Evolutionary conservation across 2,797 vertebrate species (phyloP).

Genomic region (Crocodylus rhombifer): DNA sequence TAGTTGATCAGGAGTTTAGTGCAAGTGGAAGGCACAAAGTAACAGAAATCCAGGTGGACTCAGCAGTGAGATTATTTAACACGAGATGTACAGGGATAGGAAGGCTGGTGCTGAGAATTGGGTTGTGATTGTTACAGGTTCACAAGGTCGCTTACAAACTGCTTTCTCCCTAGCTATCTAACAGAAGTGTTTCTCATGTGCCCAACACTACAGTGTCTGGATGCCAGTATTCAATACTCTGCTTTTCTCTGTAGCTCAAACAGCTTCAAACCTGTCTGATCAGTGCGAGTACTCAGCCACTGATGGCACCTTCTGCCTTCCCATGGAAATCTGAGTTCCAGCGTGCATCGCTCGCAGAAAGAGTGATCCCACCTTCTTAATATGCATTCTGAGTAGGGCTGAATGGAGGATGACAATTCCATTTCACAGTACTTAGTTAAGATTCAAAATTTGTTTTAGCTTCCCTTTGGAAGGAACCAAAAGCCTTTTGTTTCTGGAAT

Average conservation of each 20-base stretch:
- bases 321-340: background rate
- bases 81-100: background rate
- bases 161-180: background rate
- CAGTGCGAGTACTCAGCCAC: background rate
- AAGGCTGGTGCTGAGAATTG: background rate
- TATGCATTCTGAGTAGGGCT: rapidly evolving
- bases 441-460: background rate
- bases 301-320: background rate
- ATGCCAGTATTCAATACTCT: background rate
- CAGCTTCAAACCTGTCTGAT: background rate
- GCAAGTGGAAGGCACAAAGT: background rate
- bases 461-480: background rate
- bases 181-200: background rate
- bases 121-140: background rate
- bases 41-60: background rate
- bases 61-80: background rate
- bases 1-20: background rate
- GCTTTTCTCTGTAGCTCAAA: background rate
- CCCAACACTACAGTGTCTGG: background rate
- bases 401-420: background rate
- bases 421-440: background rate
- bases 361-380: background rate
- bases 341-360: background rate
- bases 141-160: background rate
- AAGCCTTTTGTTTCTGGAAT: background rate